phyloP scores from a whole-genome alignment of 2,113 vertebrate species.

The Atlantisia rogersi region DNA sequence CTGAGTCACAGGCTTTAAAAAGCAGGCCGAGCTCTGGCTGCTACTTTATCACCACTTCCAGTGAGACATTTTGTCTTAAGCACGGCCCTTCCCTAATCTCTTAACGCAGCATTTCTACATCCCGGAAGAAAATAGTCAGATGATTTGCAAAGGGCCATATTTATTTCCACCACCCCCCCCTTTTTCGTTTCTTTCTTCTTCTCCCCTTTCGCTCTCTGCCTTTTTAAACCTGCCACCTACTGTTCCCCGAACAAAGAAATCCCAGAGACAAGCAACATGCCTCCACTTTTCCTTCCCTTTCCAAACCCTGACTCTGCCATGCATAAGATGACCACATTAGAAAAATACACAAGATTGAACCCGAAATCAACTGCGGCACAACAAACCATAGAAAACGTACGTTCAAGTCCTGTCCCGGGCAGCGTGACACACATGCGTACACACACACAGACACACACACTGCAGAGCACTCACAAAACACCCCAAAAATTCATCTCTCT shows the following conservation, averaged over 20 bases:
- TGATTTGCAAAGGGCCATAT: slow-evolving; percentile 66
- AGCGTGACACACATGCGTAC: neutral
- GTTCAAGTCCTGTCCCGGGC: neutral
- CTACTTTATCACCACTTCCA: slow-evolving; percentile 26
- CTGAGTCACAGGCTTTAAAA: neutral
- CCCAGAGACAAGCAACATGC: slow-evolving; percentile 57
- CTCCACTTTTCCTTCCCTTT: slow-evolving; percentile 60
- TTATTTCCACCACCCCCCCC: neutral
- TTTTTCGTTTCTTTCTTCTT: slow-evolving; percentile 6
- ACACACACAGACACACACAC: neutral
- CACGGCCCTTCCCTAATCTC: slow-evolving; percentile 39
- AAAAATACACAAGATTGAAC: slow-evolving; percentile 15
- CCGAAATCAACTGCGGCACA: neutral
- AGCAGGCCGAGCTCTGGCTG: neutral
- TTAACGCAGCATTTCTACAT: slow-evolving; percentile 56
- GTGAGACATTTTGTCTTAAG: slow-evolving; percentile 54
- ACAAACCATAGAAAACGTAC: neutral
- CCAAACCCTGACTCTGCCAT: slow-evolving; percentile 31
- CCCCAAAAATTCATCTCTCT: neutral
- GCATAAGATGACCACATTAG: neutral
- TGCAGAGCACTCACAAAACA: neutral
- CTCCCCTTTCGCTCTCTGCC: slow-evolving; percentile 26
- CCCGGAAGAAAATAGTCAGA: slow-evolving; percentile 78
- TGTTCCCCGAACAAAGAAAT: slow-evolving; percentile 84
- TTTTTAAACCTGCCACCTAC: slow-evolving; percentile 75